phyloP scores from a whole-genome alignment of 92 coral and sea anemone species.

The Phymanthus crucifer region DNA sequence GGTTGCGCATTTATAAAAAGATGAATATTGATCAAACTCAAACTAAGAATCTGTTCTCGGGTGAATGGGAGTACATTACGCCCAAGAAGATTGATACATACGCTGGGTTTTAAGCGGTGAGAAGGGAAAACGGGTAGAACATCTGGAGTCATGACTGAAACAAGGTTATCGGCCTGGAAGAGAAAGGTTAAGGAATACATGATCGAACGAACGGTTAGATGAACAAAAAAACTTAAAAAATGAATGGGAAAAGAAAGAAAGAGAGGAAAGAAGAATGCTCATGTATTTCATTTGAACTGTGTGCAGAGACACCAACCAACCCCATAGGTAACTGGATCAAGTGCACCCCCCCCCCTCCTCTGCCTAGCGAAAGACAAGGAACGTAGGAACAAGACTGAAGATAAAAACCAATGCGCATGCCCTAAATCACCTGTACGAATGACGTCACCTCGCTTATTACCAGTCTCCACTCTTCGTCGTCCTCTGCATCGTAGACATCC shows the following conservation, averaged over 20 bases:
- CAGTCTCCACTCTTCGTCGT: conserved; percentile 96
- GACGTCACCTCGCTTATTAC: conserved; percentile 94
- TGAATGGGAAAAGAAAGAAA: too few relatives aligned
- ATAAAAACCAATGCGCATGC: not conserved
- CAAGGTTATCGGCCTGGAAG: conserved; percentile 77
- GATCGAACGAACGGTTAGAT: too few relatives aligned
- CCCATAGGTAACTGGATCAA: too few relatives aligned
- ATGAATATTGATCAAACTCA: too few relatives aligned
- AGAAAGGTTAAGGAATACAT: not conserved
- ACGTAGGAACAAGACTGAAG: not conserved
- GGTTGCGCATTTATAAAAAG: too few relatives aligned
- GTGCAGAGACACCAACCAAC: too few relatives aligned
- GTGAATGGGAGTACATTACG: too few relatives aligned
- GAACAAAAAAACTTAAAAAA: too few relatives aligned
- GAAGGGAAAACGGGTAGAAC: conserved; percentile 79
- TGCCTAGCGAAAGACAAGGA: not conserved
- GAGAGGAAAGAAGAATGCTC: too few relatives aligned
- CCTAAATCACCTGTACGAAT: conserved; percentile 71
- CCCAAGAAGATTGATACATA: conserved; percentile 29
- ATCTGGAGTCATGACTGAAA: conserved; percentile 93
- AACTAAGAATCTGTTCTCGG: not conserved
- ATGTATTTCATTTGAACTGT: too few relatives aligned
- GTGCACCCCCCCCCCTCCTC: too few relatives aligned
- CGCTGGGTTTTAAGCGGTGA: conserved; percentile 82
- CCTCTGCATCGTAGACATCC: conserved; percentile 85